These are phyloP conservation scores for Thryonomys swinderianus DNA, from an alignment of 2,113 vertebrate genomes.

Conservation along the genomic window DNA sequence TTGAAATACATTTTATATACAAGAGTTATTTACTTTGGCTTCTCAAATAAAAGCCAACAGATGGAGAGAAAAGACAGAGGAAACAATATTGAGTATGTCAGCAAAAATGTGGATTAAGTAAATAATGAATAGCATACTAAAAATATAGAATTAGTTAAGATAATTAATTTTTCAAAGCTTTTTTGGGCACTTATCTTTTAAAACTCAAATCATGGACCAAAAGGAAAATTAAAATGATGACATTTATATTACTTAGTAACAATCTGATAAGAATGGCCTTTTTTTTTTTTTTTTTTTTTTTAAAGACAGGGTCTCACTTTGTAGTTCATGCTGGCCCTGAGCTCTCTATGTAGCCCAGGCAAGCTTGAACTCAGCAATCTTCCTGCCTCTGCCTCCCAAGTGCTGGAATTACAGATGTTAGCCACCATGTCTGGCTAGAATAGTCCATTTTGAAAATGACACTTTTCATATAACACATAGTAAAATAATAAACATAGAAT, in stretches of 20 bases:
- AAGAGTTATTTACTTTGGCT: not conserved
- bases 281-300: too few relatives aligned
- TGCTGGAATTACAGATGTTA: too few relatives aligned
- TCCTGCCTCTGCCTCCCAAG: too few relatives aligned
- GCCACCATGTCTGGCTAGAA: too few relatives aligned
- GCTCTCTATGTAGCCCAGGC: too few relatives aligned
- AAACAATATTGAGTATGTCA: not conserved
- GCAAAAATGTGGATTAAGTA: not conserved
- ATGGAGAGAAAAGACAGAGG: conserved; percentile 27
- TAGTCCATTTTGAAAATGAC: not conserved
- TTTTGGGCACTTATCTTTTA: not conserved
- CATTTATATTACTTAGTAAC: not conserved
- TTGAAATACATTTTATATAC: not conserved
- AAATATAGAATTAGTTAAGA: not conserved
- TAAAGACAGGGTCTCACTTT: too few relatives aligned
- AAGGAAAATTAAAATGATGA: not conserved
- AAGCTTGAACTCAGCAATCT: too few relatives aligned
- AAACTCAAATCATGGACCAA: conserved; percentile 7
- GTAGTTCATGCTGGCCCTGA: too few relatives aligned
- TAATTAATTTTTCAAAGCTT: conserved; percentile 20
- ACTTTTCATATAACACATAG: not conserved
- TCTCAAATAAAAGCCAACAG: not conserved
- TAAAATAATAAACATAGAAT: not conserved
- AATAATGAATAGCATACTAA: not conserved
- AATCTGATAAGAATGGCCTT: not conserved